Evolutionary conservation across 2,113 vertebrate species (phyloP).

Genomic region (Candoia aspera): DNA sequence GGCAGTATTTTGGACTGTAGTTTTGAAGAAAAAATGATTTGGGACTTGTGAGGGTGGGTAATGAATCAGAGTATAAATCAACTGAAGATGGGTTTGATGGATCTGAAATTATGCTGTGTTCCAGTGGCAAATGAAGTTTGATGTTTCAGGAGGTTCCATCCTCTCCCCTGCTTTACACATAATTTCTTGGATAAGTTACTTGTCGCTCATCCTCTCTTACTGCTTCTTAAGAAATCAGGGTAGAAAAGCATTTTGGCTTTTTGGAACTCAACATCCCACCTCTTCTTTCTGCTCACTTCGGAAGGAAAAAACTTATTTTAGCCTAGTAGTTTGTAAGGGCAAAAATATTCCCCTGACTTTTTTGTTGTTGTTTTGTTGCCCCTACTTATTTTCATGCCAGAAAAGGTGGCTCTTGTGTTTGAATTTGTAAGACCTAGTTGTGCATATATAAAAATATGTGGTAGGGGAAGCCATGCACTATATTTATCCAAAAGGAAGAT

Average conservation of each 20-base stretch:
- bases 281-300: background rate
- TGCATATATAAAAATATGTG: background rate
- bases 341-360: background rate
- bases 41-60: background rate
- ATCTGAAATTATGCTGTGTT: too few relatives aligned
- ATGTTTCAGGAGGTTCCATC: too few relatives aligned
- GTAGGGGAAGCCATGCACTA: background rate
- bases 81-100: too few relatives aligned
- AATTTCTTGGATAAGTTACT: background rate
- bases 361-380: background rate
- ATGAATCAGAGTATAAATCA: background rate
- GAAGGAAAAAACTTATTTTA: background rate
- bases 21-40: background rate
- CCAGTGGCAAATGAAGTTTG: too few relatives aligned
- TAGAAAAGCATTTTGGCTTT: background rate
- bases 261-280: background rate
- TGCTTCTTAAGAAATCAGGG: background rate
- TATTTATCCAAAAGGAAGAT: background rate
- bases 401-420: background rate
- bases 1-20: background rate
- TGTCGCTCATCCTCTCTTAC: background rate
- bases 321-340: background rate
- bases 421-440: background rate
- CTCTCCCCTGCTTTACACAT: background rate
- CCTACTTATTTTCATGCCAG: background rate